Evolutionary conservation across 2,113 vertebrate genomes (phyloP).

Genomic region (Apus apus): DNA sequence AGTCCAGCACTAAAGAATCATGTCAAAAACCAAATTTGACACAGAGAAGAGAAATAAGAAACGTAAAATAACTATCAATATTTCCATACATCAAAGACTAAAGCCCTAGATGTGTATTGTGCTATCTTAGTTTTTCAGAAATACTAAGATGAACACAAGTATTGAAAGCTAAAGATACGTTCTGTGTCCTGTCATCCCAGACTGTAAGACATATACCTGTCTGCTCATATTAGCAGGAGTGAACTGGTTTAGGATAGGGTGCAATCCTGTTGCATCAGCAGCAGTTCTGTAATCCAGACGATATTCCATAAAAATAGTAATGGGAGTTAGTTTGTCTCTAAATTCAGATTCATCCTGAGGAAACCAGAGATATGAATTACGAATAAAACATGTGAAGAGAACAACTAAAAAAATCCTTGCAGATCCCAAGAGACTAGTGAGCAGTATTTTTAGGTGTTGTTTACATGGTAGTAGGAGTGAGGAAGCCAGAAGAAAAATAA

Average conservation of each 20-base stretch:
- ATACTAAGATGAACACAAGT: background rate
- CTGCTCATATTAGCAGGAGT: slow-evolving; percentile 89
- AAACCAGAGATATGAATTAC: background rate
- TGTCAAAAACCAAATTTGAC: background rate
- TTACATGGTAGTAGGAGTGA: background rate
- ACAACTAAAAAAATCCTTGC: background rate
- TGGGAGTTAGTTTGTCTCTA: slow-evolving; percentile 95
- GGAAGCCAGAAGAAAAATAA: background rate
- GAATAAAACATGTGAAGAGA: background rate
- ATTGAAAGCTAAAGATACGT: background rate
- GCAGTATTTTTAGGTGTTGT: background rate
- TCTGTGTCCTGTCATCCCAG: background rate
- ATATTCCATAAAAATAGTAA: slow-evolving; percentile 93
- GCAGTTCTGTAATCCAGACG: slow-evolving; percentile 86
- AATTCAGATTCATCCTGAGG: slow-evolving; percentile 92
- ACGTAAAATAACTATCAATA: background rate
- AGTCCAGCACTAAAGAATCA: background rate
- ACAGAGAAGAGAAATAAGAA: background rate
- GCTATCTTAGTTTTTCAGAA: background rate
- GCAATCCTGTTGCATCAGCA: slow-evolving; percentile 83
- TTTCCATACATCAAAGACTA: background rate
- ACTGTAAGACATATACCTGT: slow-evolving; percentile 79
- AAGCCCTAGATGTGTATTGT: background rate
- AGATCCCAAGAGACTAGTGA: background rate
- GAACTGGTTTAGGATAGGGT: slow-evolving; percentile 89